Evolutionary conservation across 2,797 vertebrate genomes (phyloP), one percentile per base, ranked within the genome.

Genomic region (Kryptopterus vitreolus): DNA sequence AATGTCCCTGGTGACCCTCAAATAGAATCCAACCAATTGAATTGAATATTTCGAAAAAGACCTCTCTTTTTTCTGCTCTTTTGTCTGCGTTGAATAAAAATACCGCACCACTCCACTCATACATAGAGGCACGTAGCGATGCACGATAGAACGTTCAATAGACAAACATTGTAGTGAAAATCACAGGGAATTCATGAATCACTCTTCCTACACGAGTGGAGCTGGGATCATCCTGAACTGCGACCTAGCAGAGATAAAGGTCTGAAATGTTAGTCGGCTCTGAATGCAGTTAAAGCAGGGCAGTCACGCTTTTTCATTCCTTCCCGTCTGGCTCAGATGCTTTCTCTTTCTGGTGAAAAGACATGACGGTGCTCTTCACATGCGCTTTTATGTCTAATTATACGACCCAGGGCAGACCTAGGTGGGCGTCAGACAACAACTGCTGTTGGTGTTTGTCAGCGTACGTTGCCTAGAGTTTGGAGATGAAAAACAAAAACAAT

Each of bases 271-370:
- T 63, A 63, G 61, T 63, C 31, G 0, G 31, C 61, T 63, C 16
- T 20, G 61, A 62, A 62, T 10, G 61, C 61, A 22, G 61, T 62
- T 22, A 43, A 10, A 22, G 20, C 20, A 38, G 62, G 20, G 11
- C 62, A 38, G 22, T 65, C 33, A 13, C 2, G 22, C 11, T 43
- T 38, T 66, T 66, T 66, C 63, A 43, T n/a, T 24, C 35, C 35
- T 13, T n/a, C 38, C 10, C 3, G 20, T 66, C 33, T n/a, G 62
- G 62, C 13, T 38, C 12, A 2, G 18, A 12, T 35, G 62, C 31
- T 63, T 63, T 35, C 62, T 66, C 63, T 66, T 5, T 43, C 63
- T 43, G 35, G 43, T 43, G 35, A 43, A 66, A 66, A 43, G 35
- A 35, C 38, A 43, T 13, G 63, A 22, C 31, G 12, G 62, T 43